A percentile compares a stretch with the other conserved stretches of the same genome.
Evolutionary conservation across 92 coral and sea anemone species (phyloP).

Genomic region (Metridium senile): DNA sequence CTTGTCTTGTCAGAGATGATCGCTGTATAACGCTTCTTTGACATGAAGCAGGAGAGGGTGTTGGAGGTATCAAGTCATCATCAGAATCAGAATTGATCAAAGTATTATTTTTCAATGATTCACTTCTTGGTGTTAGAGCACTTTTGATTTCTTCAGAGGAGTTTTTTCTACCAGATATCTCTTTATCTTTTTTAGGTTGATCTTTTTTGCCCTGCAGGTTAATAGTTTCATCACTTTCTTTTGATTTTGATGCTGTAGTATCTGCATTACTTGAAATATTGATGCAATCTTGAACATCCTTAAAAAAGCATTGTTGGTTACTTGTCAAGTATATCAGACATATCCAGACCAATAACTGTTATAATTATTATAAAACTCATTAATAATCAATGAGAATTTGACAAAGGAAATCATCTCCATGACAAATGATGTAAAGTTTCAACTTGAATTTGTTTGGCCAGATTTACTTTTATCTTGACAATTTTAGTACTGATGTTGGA

Average conservation of each 20-base stretch:
- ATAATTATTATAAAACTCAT: no score
- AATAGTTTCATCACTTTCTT: background rate
- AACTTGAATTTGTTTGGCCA: no score
- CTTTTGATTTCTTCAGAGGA: background rate
- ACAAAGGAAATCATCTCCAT: no score
- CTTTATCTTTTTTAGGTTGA: no score
- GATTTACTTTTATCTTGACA: no score
- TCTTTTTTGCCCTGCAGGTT: no score
- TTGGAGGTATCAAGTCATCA: conserved; percentile 81
- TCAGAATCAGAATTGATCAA: conserved; percentile 30
- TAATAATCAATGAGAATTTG: no score
- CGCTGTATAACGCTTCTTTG: conserved; percentile 42
- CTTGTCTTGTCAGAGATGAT: background rate
- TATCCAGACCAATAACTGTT: no score
- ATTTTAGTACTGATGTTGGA: no score
- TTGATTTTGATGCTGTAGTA: background rate
- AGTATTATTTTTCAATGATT: background rate
- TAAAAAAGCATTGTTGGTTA: background rate
- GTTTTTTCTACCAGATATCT: no score
- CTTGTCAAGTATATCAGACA: no score
- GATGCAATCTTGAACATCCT: background rate
- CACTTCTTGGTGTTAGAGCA: background rate
- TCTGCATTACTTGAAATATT: background rate
- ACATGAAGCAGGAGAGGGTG: conserved; percentile 66
- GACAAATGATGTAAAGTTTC: no score